Evolutionary conservation across 2,888 invertebrate species (phyloP), one percentile per base, ranked within the genome.

Genomic region (Cataglyphis albicans): DNA sequence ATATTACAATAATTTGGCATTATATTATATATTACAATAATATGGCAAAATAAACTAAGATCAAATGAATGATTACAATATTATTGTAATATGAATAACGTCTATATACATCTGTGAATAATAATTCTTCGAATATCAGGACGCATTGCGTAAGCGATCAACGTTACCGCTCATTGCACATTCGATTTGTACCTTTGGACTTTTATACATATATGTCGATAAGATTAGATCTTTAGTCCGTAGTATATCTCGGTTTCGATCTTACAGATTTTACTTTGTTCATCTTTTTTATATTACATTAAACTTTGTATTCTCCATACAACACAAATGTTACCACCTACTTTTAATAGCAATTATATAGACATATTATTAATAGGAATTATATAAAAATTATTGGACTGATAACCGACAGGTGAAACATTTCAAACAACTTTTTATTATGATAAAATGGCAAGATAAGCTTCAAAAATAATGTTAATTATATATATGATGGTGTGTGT

Each of bases 161-260:
- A 29, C n/a, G n/a, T 38, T 59, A 59, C 10, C 18, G 25, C 12
- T 59, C 29, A 12, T 41, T 73, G 59, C 4, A 59, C 38, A 12
- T 59, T 59, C 7, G 38, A 59, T 59, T 25, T 41, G 12, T 73
- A 57, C 57, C 57, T 72, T 72, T 57, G 72, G 57, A 72, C 72
- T 72, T 9, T 55, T 68, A 21, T 9, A n/a, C n/a, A 32, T 29
- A 52, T 15, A 41, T n/a, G 48, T 52, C 7, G 18, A 70, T 72
- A 73, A 73, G 38, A 59, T 73, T 55, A 70, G 18, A 32, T 0
- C 57, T 70, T 38, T 7, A 6, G 9, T 5, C 12, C 9, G 44
- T 9, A 6, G 21, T 61, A 29, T n/a, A 3, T 59, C 41, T 25
- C 9, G 0, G 0, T 7, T 25, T 61, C 21, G 15, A 32, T 61